Percentiles rank a stretch among this genome's conserved stretches.
Evolutionary conservation across 2,888 invertebrate species (phyloP).

Genomic region (Auanema sp.): DNA sequence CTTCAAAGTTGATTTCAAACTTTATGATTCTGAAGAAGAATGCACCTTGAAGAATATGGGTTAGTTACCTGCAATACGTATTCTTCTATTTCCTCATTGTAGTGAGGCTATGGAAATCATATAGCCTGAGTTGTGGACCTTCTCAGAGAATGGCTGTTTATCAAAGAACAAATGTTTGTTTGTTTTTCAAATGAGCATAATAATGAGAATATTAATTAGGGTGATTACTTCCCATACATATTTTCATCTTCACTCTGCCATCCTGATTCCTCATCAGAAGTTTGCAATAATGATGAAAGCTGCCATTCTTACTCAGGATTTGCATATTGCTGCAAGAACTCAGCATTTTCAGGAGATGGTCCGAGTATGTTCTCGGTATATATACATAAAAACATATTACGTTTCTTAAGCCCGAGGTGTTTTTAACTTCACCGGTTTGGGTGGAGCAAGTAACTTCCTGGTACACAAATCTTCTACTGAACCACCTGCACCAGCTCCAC

Average conservation of each 20-base stretch:
- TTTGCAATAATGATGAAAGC: constrained; percentile 16
- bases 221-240: constrained; percentile 17
- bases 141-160: constrained; percentile 4
- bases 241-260: constrained; percentile 17
- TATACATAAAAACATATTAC: not conserved
- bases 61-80: not conserved
- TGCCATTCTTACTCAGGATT: constrained; percentile 16
- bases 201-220: constrained; percentile 6
- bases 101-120: not conserved
- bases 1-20: constrained; percentile 14
- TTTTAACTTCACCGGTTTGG: constrained; percentile 21
- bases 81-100: not conserved
- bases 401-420: constrained; percentile 9
- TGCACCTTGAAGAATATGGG: constrained; percentile 21
- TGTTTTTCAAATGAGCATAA: not conserved
- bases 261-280: constrained; percentile 8
- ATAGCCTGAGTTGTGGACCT: too few relatives aligned
- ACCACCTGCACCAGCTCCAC: constrained; percentile 8
- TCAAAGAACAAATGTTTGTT: not conserved
- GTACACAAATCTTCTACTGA: constrained; percentile 11
- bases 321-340: constrained; percentile 17
- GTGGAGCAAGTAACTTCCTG: constrained; percentile 9
- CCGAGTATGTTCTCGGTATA: constrained; percentile 3
- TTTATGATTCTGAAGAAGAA: constrained; percentile 21
- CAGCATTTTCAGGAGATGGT: constrained; percentile 17